A percentile compares a stretch with the other conserved stretches of the same genome.
phyloP scores from a whole-genome alignment of 1,140 invertebrate species.

The Phenacoccus solenopsis region DNA sequence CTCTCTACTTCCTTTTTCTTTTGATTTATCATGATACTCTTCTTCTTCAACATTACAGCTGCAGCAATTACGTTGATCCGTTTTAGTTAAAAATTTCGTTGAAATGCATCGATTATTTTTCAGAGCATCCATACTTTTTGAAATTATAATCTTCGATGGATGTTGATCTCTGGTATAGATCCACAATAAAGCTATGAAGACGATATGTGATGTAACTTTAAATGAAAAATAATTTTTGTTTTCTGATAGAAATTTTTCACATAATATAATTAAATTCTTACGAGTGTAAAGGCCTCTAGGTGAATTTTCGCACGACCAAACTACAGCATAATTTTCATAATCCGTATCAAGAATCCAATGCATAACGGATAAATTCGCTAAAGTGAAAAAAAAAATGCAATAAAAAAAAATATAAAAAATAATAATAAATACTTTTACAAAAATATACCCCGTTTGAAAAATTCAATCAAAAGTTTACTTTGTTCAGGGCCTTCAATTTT shows the following conservation, averaged over 20 bases:
- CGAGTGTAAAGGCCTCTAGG: not conserved
- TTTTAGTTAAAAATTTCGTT: not conserved
- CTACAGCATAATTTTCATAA: constrained; percentile 54
- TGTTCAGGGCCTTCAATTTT: not conserved
- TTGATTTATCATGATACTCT: not conserved
- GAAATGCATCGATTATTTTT: not conserved
- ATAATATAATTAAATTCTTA: not conserved
- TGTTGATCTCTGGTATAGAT: not conserved
- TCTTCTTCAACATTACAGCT: not conserved
- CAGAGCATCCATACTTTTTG: not conserved
- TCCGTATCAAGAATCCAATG: constrained; percentile 52
- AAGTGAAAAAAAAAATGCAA: not conserved
- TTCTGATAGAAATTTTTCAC: not conserved
- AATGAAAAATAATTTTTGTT: not conserved
- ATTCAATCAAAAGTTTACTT: not conserved
- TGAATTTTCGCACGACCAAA: constrained; percentile 49
- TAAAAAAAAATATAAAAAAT: not conserved
- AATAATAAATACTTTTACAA: not conserved
- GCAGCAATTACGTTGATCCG: not conserved
- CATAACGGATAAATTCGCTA: not conserved
- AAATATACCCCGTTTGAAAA: not conserved
- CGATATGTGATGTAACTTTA: too few species aligned
- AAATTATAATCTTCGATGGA: not conserved
- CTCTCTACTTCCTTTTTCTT: not conserved
- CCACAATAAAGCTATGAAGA: not conserved